Conservation (phyloP, 2,888 invertebrate genomes). For the Sphecodes monilicornis region DNA sequence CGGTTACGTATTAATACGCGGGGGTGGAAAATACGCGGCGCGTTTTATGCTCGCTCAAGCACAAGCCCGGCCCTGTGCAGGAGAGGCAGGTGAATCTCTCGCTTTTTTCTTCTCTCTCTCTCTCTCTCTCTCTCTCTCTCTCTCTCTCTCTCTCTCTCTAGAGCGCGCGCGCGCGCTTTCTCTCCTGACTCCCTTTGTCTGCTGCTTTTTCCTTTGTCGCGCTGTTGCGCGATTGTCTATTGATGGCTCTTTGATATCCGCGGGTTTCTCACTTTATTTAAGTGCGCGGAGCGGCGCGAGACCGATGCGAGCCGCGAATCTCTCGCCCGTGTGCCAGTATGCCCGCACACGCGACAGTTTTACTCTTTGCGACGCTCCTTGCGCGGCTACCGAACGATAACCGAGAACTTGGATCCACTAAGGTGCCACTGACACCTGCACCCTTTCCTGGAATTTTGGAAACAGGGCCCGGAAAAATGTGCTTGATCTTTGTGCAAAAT, state of each 20-base stretch:
- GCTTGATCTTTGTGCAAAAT: too few relatives aligned
- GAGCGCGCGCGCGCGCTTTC: too few relatives aligned
- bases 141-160: neutral
- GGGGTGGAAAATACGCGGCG: constrained; percentile 78
- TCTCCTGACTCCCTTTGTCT: constrained; percentile 61
- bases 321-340: neutral
- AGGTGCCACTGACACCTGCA: neutral
- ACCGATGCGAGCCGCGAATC: constrained; percentile 5
- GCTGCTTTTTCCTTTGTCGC: constrained; percentile 54
- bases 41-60: constrained; percentile 79
- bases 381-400: neutral
- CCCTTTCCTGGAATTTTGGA: neutral
- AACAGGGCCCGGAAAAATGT: neutral
- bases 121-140: neutral
- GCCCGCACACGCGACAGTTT: neutral
- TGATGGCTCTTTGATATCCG: constrained; percentile 68
- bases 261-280: constrained; percentile 45
- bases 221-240: constrained; percentile 64
- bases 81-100: constrained; percentile 68
- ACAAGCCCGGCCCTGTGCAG: constrained; percentile 54
- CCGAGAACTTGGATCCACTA: neutral
- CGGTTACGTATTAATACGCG: constrained; percentile 83
- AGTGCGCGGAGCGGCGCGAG: constrained; percentile 22
- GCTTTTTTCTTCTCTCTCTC: constrained; percentile 32
- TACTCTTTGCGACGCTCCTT: neutral